These are phyloP conservation scores for Eupithecia abbreviata DNA, from an alignment of 2,888 invertebrate species.

Conservation along the genomic window DNA sequence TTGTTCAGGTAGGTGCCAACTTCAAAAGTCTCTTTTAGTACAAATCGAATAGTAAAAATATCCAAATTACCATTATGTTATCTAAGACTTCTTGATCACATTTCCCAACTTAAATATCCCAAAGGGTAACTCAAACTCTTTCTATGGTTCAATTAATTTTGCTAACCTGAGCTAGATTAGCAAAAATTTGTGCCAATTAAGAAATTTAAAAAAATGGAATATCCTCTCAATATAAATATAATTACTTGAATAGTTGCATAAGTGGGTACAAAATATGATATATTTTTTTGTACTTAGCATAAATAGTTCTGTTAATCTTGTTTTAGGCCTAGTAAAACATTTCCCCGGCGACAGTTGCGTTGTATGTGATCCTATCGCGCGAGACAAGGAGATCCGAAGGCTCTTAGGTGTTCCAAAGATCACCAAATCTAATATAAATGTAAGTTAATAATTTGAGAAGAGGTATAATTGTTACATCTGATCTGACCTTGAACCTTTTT, in stretches of 20 bases:
- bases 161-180: too few relatives aligned
- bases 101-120: not conserved
- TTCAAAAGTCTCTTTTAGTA: not conserved
- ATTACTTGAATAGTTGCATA: too few relatives aligned
- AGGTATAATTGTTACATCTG: too few relatives aligned
- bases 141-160: not conserved
- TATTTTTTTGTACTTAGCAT: not conserved
- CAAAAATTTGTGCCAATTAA: not conserved
- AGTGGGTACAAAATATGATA: too few relatives aligned
- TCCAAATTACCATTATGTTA: not conserved
- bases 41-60: not conserved
- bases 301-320: not conserved
- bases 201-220: not conserved
- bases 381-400: slow-evolving; percentile 69
- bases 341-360: slow-evolving; percentile 69
- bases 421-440: not conserved
- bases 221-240: not conserved
- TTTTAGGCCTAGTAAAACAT: slow-evolving; percentile 65
- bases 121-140: not conserved
- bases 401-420: slow-evolving; percentile 58
- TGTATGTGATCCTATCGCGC: slow-evolving; percentile 61
- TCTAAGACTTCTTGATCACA: not conserved
- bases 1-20: slow-evolving; percentile 1
- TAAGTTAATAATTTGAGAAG: not conserved
- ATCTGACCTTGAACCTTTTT: too few relatives aligned